Evolutionary conservation across 2,888 invertebrate genomes (phyloP), one percentile per base, ranked within the genome.

Genomic region (Apeira syringaria): DNA sequence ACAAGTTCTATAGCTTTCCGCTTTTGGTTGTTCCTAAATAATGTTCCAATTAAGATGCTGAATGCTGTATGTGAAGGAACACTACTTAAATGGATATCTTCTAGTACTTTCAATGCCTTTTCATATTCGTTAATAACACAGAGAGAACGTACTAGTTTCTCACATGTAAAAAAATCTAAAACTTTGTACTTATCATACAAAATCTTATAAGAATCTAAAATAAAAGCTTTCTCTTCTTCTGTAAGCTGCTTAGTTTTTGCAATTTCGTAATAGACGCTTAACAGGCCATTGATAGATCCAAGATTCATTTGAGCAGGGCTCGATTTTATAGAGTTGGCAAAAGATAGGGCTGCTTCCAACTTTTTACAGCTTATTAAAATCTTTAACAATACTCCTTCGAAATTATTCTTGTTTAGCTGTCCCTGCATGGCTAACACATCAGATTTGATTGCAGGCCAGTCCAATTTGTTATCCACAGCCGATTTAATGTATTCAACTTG

Each of bases 81-180:
- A 39, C 72, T 56, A 12, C 85, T 84, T 5, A 91, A 27, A 64
- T 91, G 85, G 32, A 93, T 90, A 65, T 92, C 92, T 33, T 93
- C 89, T 12, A 94, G 68, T 7, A 95, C 77, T 52, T 91, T 85
- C 0, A 92, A 36, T 25, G 92, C 90, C 43, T 93, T 91, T 55
- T 88, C 86, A 94, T 95, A 96, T 52, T 92, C 80, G 39, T 88
- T 71, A 5, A 94, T 94, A 10, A 91, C 62, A 52, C 93, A 93
- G 2, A 97, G 68, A 0, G 92, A 94, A 46, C 80, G 76, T 40
- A 95, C 84, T 3, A 94, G 73, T 63, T 80, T 78, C 61, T 94
- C 93, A 58, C 92, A 91, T 9, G 94, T 93, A 1, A 63, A 65
- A 8, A 76, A 74, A 74, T 95, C 94, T 33, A 95, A 68, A 0